Base-by-base conservation (phyloP, 1,140 invertebrate species). In the Lethrus apterus region DNA sequence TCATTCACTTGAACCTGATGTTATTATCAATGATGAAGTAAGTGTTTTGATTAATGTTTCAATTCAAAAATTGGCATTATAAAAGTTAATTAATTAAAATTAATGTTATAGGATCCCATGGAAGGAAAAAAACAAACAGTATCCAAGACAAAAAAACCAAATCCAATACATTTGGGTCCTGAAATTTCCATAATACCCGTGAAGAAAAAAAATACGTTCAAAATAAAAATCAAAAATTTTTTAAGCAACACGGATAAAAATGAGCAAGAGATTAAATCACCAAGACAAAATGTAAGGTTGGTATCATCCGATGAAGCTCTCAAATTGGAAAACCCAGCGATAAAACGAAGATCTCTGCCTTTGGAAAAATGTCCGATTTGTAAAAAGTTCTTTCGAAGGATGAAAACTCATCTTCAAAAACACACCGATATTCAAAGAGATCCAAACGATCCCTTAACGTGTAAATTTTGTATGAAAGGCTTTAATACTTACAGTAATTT, bases 321-420 rank as follows among this genome's bases (percentile, higher is more conserved):
- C 34, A 51, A 46, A 23, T 46, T 52, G 4, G 50, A 42, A 9
- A 55, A 62, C 29, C 54, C 60, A 7, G 58, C 59, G 31, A 33
- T 51, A n/a, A 59, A 55, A 47, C 43, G 62, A 10, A 63, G 62
- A 59, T 62, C 62, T 2, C 47, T 52, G 14, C 62, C 62, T 3
- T 48, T 66, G 24, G 60, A 64, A 52, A 62, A 62, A 36, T 66
- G 64, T 51, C 64, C 58, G 5, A 59, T 64, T 21, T 66, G 64
- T 45, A 64, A 63, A 48, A 62, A 64, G 46, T 65, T 52, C 44
- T 66, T 65, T 41, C 45, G 60, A 24, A 40, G 62, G 34, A 60
- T 66, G 54, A 57, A 56, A 36, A 63, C 61, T 1, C 64, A 66
- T 46, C 41, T 66, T 3, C 33, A 55, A 14, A 66, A 64, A 49